phyloP scores from a whole-genome alignment of 2,113 vertebrate species.

The Chunga burmeisteri region DNA sequence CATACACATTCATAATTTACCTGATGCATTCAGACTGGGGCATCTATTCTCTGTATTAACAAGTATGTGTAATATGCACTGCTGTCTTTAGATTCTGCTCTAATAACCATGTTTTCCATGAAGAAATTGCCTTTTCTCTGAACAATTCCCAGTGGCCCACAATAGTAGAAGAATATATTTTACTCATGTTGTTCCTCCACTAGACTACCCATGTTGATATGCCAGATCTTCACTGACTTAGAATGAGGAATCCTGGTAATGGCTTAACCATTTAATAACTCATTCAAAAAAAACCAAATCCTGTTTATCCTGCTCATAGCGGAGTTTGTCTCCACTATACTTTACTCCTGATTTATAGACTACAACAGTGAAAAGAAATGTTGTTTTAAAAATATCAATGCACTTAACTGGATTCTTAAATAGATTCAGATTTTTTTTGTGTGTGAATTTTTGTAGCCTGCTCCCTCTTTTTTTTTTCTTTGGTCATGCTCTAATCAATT shows the following conservation, averaged over 20 bases:
- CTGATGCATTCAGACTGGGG: neutral
- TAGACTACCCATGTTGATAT: neutral
- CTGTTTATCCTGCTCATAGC: neutral
- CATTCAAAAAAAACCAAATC: neutral
- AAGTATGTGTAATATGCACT: neutral
- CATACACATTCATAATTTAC: neutral
- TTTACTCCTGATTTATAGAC: neutral
- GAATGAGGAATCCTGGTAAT: neutral
- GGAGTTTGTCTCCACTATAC: neutral
- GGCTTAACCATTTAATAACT: neutral
- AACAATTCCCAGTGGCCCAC: neutral
- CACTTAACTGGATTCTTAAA: neutral
- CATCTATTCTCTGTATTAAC: neutral
- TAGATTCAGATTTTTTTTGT: neutral
- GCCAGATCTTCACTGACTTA: neutral
- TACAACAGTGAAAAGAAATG: neutral
- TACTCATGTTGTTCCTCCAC: neutral
- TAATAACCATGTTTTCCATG: neutral
- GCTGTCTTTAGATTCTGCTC: neutral
- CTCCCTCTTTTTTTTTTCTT: neutral
- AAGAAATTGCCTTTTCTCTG: neutral
- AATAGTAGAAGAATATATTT: neutral
- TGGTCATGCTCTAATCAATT: neutral
- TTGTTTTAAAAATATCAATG: neutral
- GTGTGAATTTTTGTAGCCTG: neutral